Conservation (phyloP, 2,888 invertebrate genomes). For the Cerastoderma edule region DNA sequence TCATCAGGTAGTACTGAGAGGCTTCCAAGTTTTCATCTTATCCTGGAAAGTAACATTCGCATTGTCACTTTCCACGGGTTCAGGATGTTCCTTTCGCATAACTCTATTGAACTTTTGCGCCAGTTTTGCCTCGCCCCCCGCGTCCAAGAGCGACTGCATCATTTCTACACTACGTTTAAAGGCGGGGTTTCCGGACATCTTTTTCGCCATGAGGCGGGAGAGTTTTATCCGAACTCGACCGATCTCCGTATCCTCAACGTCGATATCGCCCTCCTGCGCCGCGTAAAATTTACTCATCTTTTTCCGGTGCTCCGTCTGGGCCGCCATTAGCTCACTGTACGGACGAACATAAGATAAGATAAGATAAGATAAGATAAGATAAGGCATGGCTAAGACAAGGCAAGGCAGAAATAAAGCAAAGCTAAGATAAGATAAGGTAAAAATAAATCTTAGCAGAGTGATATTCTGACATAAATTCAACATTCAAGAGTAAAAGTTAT, state of each 20-base stretch:
- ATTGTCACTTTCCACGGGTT: constrained; percentile 5
- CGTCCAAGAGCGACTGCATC: constrained; percentile 45
- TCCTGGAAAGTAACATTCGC: constrained; percentile 20
- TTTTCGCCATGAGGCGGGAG: constrained; percentile 70
- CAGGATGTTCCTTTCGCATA: neutral
- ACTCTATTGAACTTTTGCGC: constrained; percentile 38
- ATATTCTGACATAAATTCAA: no score
- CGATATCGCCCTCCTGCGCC: constrained; percentile 64
- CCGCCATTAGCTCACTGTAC: constrained; percentile 76
- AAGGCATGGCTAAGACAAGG: neutral
- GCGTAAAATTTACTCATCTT: constrained; percentile 73
- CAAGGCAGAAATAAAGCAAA: neutral
- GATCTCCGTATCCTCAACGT: constrained; percentile 76
- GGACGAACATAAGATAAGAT: neutral
- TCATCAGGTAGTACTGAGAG: constrained; percentile 29
- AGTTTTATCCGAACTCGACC: constrained; percentile 73
- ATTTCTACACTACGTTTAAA: constrained; percentile 66
- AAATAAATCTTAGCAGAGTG: neutral
- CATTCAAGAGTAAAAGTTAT: no score
- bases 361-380: neutral
- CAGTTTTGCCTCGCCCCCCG: constrained; percentile 46
- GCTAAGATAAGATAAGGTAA: neutral
- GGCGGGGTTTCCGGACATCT: constrained; percentile 69
- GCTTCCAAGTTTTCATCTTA: constrained; percentile 50
- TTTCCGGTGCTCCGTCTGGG: constrained; percentile 72